These are phyloP conservation scores for Protonibea diacanthus DNA, from an alignment of 2,797 vertebrate genomes.

Conservation along the genomic window DNA sequence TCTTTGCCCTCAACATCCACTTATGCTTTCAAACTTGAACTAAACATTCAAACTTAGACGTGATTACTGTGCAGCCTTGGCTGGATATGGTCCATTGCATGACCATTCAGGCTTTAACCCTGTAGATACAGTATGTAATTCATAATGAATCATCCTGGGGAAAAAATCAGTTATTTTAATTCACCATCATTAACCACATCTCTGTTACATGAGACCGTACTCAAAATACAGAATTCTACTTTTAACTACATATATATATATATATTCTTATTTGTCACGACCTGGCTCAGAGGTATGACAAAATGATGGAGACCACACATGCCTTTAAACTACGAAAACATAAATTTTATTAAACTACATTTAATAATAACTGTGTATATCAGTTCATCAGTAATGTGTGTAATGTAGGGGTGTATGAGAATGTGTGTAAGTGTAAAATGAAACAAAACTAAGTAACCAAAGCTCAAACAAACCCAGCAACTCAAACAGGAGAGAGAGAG, in stretches of 20 bases:
- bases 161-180: conserved; percentile 13
- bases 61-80: background rate
- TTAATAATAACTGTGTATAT: too few relatives aligned
- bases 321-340: too few relatives aligned
- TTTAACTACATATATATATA: background rate
- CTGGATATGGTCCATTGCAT: background rate
- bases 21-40: too few relatives aligned
- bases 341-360: too few relatives aligned
- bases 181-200: background rate
- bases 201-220: background rate
- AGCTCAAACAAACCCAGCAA: too few relatives aligned
- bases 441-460: too few relatives aligned
- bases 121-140: background rate
- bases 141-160: conserved; percentile 2
- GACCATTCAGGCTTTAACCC: background rate
- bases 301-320: too few relatives aligned
- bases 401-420: too few relatives aligned
- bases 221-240: background rate
- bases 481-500: too few relatives aligned
- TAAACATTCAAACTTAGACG: background rate
- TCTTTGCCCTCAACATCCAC: background rate
- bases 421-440: too few relatives aligned
- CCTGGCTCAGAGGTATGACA: too few relatives aligned
- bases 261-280: background rate
- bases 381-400: too few relatives aligned